A percentile compares a stretch with the other conserved stretches of the same genome.
Conservation (phyloP, 2,797 vertebrate genomes). For the Liparis tanakae region DNA sequence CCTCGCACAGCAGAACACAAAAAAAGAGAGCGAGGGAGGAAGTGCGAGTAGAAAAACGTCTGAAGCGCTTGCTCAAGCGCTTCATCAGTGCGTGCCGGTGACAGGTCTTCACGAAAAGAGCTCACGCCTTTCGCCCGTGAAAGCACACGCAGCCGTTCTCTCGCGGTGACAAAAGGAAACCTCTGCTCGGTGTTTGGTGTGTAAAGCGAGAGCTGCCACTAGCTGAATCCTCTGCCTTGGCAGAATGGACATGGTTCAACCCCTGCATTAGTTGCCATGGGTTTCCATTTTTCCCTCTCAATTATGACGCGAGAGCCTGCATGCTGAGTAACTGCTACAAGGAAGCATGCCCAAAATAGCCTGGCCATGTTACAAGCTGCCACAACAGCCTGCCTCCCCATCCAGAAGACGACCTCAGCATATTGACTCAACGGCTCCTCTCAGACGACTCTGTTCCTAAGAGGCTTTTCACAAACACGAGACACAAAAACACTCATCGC, state of each 20-base stretch:
- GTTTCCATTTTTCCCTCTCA: conserved; percentile 72
- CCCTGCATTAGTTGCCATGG: conserved; percentile 84
- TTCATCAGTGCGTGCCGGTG: conserved; percentile 22
- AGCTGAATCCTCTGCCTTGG: conserved; percentile 60
- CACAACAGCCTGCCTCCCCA: conserved; percentile 65
- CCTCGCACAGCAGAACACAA: conserved; percentile 19
- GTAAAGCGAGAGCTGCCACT: conserved; percentile 45
- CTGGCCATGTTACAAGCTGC: conserved; percentile 70
- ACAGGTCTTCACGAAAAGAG: conserved; percentile 34
- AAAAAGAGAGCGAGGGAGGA: conserved; percentile 30
- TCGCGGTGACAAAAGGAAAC: conserved; percentile 2
- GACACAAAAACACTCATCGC: conserved; percentile 10
- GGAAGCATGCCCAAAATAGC: conserved; percentile 82
- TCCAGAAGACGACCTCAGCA: conserved; percentile 63
- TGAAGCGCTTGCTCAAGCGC: conserved; percentile 59
- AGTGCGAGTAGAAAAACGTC: conserved; percentile 37
- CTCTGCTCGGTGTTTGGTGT: not conserved
- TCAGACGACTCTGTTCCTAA: conserved; percentile 28
- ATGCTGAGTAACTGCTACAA: conserved; percentile 83
- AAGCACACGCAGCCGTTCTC: not conserved
- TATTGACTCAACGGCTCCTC: conserved; percentile 48
- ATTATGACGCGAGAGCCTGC: conserved; percentile 79
- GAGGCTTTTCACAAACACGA: conserved; percentile 23
- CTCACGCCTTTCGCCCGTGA: conserved; percentile 19
- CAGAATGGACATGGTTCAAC: conserved; percentile 71